Evolutionary conservation across 2,888 invertebrate genomes (phyloP).

Genomic region (Ectemnius continuus): DNA sequence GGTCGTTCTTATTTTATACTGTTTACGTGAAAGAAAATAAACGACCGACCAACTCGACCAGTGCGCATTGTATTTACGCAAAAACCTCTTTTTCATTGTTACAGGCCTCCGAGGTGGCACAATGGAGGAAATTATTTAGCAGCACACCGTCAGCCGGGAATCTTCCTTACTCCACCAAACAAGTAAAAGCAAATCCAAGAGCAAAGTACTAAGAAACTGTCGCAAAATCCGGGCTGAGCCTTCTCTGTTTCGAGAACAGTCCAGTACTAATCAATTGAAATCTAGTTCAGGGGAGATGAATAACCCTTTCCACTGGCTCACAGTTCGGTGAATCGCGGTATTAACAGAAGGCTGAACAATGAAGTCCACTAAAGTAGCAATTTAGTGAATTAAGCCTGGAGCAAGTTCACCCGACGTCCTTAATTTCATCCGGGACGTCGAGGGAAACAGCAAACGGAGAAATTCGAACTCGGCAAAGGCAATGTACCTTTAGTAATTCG

Average conservation of each 20-base stretch:
- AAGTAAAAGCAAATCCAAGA: no score
- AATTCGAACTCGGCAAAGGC: constrained; percentile 26
- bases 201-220: background rate
- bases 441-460: constrained; percentile 35
- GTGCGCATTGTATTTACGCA: background rate
- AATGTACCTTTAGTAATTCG: constrained; percentile 41
- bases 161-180: background rate
- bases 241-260: background rate
- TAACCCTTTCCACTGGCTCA: constrained; percentile 27
- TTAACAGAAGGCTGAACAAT: constrained; percentile 38
- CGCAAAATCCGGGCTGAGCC: background rate
- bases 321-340: constrained; percentile 29
- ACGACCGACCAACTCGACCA: background rate
- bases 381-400: constrained; percentile 57
- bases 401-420: constrained; percentile 42
- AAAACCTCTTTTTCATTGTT: background rate
- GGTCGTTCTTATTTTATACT: no score
- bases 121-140: constrained; percentile 2
- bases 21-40: no score
- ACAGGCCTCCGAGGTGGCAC: background rate
- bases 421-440: constrained; percentile 49
- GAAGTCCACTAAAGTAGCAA: constrained; percentile 32
- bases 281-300: constrained; percentile 9
- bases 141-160: background rate
- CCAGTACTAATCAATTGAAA: constrained; percentile 36